Evolutionary conservation across 1,140 invertebrate species (phyloP), one percentile per base, ranked within the genome.

Genomic region (Aricia agestis): DNA sequence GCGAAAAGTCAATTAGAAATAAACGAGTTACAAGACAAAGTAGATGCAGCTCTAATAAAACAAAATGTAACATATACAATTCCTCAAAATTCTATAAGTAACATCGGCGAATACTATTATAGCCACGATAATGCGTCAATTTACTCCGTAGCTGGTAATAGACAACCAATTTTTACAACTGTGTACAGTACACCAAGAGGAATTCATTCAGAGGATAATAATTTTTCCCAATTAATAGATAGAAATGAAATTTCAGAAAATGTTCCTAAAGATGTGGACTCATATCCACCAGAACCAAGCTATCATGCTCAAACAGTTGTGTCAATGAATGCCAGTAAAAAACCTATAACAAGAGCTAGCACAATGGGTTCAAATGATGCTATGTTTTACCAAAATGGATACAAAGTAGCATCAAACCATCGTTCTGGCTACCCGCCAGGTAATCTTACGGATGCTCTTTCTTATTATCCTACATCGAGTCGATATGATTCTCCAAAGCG

Each of bases 71-170:
- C 79, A 15, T 87, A 81, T 82, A 74, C 84, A 42, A 78, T 78
- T 66, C 70, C 78, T 74, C 80, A 85, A 81, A 82, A 75, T 75
- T 81, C 83, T 65, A 71, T 82, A 42, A 83, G 75, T 70, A 89
- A 85, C 79, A 80, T 87, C 69, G 82, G 82, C 71, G 94, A 95
- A 78, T 94, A 92, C 78, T 86, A 93, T 75, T 94, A 93, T 79
- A 87, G 92, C 57, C 93, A 92, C 76, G 94, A 95, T 78, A 94
- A 94, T 76, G 93, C 94, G 18, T 94, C 94, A 58, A 95, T 96
- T 77, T 96, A 96, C 83, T 96, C 95, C 1, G 94, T 96, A 15
- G 95, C 95, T 58, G 95, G 95, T 72, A 95, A 95, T 87, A 92
- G 94, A 66, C 93, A 94, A 82, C 93, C 95, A 77, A 93, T 93